phyloP scores from a whole-genome alignment of 2,888 invertebrate species.

The Mechanitis messenoides region DNA sequence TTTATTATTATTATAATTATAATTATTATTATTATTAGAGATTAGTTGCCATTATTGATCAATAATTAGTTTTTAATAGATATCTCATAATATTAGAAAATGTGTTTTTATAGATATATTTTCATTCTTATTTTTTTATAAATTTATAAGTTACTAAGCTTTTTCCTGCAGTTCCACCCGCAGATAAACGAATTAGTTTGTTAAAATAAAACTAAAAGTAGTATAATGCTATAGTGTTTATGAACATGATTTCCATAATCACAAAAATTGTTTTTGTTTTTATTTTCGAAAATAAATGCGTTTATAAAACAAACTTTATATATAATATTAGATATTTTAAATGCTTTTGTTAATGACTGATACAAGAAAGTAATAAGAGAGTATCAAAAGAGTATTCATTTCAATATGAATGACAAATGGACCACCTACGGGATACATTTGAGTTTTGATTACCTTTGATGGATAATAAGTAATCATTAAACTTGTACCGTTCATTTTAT shows the following conservation, averaged over 20 bases:
- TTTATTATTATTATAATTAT: too few relatives aligned
- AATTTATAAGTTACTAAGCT: neutral
- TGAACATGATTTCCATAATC: too few relatives aligned
- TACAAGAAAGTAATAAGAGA: too few relatives aligned
- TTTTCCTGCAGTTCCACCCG: too few relatives aligned
- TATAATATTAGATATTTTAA: neutral
- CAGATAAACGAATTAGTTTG: too few relatives aligned
- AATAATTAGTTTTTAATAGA: neutral
- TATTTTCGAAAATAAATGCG: too few relatives aligned
- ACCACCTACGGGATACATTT: conserved; percentile 23
- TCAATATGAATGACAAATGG: conserved; percentile 17
- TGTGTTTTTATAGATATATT: neutral
- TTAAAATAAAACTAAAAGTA: too few relatives aligned
- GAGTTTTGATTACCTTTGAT: conserved; percentile 23
- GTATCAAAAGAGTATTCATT: neutral
- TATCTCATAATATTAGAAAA: neutral
- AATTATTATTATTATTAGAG: too few relatives aligned
- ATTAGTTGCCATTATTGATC: too few relatives aligned
- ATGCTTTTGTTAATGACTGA: too few relatives aligned
- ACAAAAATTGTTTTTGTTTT: too few relatives aligned
- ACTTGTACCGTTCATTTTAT: conserved; percentile 4
- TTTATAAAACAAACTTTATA: neutral
- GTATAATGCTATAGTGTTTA: too few relatives aligned
- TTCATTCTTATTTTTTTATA: neutral
- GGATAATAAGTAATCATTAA: conserved; percentile 9